Conservation (phyloP, 2,797 vertebrate species). For the Adrianichthys oophorus region DNA sequence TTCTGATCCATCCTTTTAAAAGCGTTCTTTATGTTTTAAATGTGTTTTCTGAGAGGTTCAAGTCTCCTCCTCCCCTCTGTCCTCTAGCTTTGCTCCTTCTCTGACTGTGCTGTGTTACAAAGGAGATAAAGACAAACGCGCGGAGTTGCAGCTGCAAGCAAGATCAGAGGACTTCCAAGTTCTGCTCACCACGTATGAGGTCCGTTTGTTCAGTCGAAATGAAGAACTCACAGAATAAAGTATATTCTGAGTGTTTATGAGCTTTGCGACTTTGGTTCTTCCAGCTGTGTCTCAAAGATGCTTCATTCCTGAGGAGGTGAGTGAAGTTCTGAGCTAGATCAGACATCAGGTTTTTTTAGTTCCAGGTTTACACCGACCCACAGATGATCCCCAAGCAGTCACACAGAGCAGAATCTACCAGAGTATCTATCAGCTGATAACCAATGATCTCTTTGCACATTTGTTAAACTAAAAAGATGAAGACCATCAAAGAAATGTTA, state of each 20-base stretch:
- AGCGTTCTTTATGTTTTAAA: neutral
- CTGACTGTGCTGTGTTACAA: constrained; percentile 82
- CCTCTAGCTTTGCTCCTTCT: constrained; percentile 81
- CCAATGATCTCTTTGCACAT: too few species aligned
- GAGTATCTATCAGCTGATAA: too few species aligned
- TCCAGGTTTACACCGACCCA: too few species aligned
- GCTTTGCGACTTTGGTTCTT: constrained; percentile 36
- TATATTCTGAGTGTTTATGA: neutral
- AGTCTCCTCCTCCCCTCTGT: neutral
- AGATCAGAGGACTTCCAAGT: constrained; percentile 65
- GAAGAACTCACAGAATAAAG: neutral
- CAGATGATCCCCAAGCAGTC: too few species aligned
- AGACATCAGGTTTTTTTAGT: neutral
- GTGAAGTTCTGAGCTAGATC: constrained; percentile 10
- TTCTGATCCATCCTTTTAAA: constrained; percentile 36
- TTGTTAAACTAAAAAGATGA: too few species aligned
- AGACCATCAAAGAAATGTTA: too few species aligned
- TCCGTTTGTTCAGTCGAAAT: constrained; percentile 31
- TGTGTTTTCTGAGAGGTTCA: neutral
- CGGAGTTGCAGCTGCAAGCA: constrained; percentile 74
- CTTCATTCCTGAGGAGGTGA: constrained; percentile 84
- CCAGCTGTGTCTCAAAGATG: constrained; percentile 90
- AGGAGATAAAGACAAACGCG: constrained; percentile 84
- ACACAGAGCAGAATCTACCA: too few species aligned
- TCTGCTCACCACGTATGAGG: constrained; percentile 91